phyloP scores from a whole-genome alignment of 2,113 vertebrate genomes.

The Gracilinanus agilis region DNA sequence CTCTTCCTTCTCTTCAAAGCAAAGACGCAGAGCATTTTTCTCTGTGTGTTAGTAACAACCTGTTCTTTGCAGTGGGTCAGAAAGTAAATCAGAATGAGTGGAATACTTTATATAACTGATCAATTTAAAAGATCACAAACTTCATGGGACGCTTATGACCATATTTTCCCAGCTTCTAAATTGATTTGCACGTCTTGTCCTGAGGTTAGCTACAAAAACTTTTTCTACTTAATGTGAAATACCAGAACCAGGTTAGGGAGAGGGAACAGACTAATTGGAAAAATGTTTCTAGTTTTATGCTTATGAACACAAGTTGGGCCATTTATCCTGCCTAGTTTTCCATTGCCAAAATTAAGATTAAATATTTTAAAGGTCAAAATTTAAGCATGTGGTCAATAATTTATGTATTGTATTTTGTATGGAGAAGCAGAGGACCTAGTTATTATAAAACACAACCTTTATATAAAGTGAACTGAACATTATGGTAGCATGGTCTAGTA shows the following conservation, averaged over 20 bases:
- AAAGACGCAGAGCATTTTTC: not conserved
- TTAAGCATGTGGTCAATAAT: not conserved
- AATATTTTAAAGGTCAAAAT: not conserved
- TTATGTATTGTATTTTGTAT: not conserved
- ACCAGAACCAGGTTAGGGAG: not conserved
- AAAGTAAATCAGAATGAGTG: not conserved
- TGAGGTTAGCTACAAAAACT: not conserved
- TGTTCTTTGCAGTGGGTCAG: not conserved
- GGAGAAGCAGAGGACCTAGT: not conserved
- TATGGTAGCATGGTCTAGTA: no score
- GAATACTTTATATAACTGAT: not conserved
- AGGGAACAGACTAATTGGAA: not conserved
- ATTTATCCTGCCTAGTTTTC: not conserved
- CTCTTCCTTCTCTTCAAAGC: not conserved
- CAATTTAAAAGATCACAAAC: not conserved
- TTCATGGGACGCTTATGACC: not conserved
- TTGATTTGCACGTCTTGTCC: not conserved
- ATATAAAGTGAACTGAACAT: not conserved
- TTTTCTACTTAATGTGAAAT: not conserved
- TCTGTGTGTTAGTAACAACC: not conserved
- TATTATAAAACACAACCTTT: not conserved
- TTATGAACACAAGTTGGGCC: not conserved
- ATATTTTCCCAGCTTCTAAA: not conserved
- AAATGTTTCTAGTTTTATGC: not conserved
- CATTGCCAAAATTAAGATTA: not conserved